A percentile compares a stretch with the other conserved stretches of the same genome.
These are phyloP conservation scores for Grus americana DNA, from an alignment of 2,113 vertebrate species.

Conservation along the genomic window DNA sequence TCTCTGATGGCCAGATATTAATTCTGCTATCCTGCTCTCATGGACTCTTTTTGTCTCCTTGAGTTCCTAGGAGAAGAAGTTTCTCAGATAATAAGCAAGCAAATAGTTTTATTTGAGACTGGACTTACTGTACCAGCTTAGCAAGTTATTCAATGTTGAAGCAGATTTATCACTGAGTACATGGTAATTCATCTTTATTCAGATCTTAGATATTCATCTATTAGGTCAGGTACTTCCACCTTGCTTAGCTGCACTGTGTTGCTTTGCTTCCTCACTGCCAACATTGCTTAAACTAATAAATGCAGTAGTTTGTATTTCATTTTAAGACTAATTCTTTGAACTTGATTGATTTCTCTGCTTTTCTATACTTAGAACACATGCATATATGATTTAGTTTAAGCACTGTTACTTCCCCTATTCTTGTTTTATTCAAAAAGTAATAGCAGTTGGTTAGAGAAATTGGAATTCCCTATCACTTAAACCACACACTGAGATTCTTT, in stretches of 20 bases:
- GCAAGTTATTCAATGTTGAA: neutral
- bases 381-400: neutral
- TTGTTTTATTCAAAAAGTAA: neutral
- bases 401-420: neutral
- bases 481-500: neutral
- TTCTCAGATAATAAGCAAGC: neutral
- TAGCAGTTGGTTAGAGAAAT: neutral
- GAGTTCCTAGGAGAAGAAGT: slow-evolving; percentile 70
- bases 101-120: neutral
- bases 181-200: neutral
- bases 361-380: neutral
- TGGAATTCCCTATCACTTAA: neutral
- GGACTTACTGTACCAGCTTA: neutral
- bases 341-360: neutral
- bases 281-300: neutral
- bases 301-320: neutral
- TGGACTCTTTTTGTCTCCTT: slow-evolving; percentile 72
- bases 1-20: slow-evolving; percentile 69
- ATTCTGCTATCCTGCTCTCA: slow-evolving; percentile 77
- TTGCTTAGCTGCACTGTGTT: neutral
- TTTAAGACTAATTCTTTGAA: neutral
- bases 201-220: neutral
- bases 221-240: neutral
- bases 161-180: neutral
- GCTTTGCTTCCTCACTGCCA: neutral